Evolutionary conservation across 23 tunicate genomes (phyloP), one percentile per base, ranked within the genome.

Genomic region (Phallusia fumigata): DNA sequence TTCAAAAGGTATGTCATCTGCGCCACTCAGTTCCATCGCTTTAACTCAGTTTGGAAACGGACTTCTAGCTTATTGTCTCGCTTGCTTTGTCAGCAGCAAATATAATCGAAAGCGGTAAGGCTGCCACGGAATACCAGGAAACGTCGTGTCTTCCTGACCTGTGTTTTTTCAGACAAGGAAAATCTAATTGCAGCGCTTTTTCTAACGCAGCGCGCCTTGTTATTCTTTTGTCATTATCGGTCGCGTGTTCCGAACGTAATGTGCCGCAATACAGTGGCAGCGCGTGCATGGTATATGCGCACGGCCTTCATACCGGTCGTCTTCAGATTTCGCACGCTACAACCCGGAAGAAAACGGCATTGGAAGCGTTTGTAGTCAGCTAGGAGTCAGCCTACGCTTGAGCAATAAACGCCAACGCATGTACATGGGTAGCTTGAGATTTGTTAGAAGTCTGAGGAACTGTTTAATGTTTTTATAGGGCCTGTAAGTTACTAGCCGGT

Each of bases 181-280:
- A 58, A 58, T 24, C 69, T 58, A 58, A 58, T 58, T 58, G 69
- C 69, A 58, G 69, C 69, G 69, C 28, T 58, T 58, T 58, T 58
- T 58, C 69, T 58, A 6, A 58, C 69, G 16, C 69, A 58, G 69
- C 28, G 28, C 16, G 69, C 28, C 69, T 21, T 58, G 69, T 58
- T 58, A 58, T 58, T 58, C 69, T 58, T 51, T 58, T 24, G 69
- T 58, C 69, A 24, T 58, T 58, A 58, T 58, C 69, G 13, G 69
- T 1, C 69, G 69, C 16, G 69, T 58, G 28, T 58, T 58, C 69
- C 28, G 28, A 16, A 24, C 69, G 69, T 58, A 58, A 6, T 58
- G 69, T 24, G 28, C 28, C 28, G 69, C 69, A 58, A 58, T 58
- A 6, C 47, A 24, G 69, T 58, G 69, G 3, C 26, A 22, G 28